Base-by-base conservation (phyloP, 2,113 vertebrate genomes). In the Acrocephalus arundinaceus region DNA sequence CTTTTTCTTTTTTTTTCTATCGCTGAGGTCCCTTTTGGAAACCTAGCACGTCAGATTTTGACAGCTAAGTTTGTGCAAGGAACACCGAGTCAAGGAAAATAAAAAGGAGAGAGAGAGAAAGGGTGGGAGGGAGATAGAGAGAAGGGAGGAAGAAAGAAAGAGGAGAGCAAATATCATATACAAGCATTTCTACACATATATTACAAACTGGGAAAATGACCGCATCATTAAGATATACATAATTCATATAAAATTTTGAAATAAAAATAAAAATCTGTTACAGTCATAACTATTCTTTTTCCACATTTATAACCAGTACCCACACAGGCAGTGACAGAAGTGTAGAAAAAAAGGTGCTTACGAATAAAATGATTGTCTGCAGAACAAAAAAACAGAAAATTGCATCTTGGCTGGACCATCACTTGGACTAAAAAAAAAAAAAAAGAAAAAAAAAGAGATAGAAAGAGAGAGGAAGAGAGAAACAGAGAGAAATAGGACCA, bases 191-290 rank as follows among this genome's bases (percentile, higher is more conserved):
- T 99, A 99, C 99, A 99, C 98, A 99, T 99, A 99, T 99, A 99
- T 99, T 99, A 99, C 99, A 99, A 98, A 99, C 98, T 98, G 99
- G 99, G 99, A 98, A 98, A 99, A 99, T 98, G 99, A 99, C 98
- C 98, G 98, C 98, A 99, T 99, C 98, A 99, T 99, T 99, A 98
- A 99, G 99, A 99, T 99, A 99, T 99, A 99, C 99, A 99, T 99
- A 99, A 99, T 99, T 99, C 99, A 99, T 99, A 99, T 99, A 99
- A 99, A 99, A 99, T 99, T 98, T 99, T 98, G 98, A 99, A 99
- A 99, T 99, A 99, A 99, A 99, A 99, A 99, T 99, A 99, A 99
- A 99, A 99, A 99, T 99, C 99, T 99, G 98, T 99, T 99, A 99
- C 99, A 99, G 99, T 99, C 99, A 99, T 99, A 99, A 99, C 99